These are phyloP conservation scores for Stictonetta naevosa DNA, from an alignment of 2,113 vertebrate genomes.

Conservation along the genomic window DNA sequence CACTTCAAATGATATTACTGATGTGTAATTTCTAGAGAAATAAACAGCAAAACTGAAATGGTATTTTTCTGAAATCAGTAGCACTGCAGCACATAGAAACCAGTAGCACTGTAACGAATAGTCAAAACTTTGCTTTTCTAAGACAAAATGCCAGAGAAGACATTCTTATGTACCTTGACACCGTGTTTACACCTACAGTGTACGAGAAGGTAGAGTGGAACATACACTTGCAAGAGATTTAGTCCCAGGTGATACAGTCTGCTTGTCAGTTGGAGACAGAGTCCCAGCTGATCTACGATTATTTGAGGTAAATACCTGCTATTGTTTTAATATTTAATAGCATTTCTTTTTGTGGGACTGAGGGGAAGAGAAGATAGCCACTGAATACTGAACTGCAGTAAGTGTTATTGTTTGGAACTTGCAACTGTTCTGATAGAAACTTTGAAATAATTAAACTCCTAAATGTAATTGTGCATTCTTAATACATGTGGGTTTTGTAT, in stretches of 20 bases:
- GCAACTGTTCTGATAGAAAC: background rate
- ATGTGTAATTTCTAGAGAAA: background rate
- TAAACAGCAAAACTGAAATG: background rate
- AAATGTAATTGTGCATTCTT: background rate
- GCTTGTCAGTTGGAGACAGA: conserved; percentile 92
- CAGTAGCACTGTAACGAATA: rapidly evolving
- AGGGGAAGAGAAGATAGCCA: background rate
- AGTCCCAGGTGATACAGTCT: conserved; percentile 96
- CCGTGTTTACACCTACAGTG: conserved; percentile 65
- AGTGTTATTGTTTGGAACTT: background rate
- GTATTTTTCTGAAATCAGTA: background rate
- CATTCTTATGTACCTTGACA: background rate
- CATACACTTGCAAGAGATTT: conserved; percentile 93
- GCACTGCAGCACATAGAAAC: rapidly evolving
- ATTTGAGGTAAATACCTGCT: conserved; percentile 84
- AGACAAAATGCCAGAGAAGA: background rate
- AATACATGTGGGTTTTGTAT: background rate
- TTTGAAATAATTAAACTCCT: background rate
- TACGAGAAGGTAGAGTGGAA: conserved; percentile 90
- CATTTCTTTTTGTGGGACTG: background rate
- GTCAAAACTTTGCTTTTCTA: background rate
- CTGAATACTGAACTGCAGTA: background rate
- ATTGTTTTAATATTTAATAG: background rate
- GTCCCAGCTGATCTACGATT: conserved; percentile 95
- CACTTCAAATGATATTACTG: background rate